phyloP scores from a whole-genome alignment of 2,888 invertebrate species.

The Embidobia sp. region DNA sequence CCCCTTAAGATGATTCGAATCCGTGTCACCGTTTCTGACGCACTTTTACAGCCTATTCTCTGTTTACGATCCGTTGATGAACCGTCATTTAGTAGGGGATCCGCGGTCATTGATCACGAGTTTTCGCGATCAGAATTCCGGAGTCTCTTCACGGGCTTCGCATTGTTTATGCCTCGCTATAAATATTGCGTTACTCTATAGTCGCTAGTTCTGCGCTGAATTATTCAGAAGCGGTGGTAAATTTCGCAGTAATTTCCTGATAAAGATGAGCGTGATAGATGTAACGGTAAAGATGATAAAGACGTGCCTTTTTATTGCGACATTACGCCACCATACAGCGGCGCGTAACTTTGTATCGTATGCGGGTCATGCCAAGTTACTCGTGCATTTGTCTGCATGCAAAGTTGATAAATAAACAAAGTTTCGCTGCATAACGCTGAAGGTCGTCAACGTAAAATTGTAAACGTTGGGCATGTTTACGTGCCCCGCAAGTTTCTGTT shows the following conservation, averaged over 20 bases:
- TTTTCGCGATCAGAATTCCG: not conserved
- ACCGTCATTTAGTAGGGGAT: not conserved
- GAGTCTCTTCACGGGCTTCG: no score
- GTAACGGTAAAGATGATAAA: constrained; percentile 14
- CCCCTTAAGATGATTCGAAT: constrained; percentile 15
- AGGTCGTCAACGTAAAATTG: no score
- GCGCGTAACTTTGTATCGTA: not conserved
- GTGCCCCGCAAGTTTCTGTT: no score
- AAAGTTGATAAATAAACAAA: no score
- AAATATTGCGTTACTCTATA: constrained; percentile 13
- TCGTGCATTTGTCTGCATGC: not conserved
- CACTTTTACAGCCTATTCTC: constrained; percentile 4
- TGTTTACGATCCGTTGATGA: not conserved
- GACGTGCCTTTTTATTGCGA: constrained; percentile 15
- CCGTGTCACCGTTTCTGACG: constrained; percentile 6
- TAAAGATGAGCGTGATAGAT: constrained; percentile 46
- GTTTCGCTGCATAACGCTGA: no score
- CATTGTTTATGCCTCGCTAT: constrained; percentile 3
- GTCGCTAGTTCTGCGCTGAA: constrained; percentile 17
- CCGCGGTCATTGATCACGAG: not conserved
- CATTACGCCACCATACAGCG: not conserved
- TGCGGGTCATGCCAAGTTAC: not conserved
- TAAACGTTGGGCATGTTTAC: no score
- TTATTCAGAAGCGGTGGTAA: constrained; percentile 36
- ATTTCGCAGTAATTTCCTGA: constrained; percentile 30